phyloP scores from a whole-genome alignment of 2,113 vertebrate species.

The Picathartes gymnocephalus region DNA sequence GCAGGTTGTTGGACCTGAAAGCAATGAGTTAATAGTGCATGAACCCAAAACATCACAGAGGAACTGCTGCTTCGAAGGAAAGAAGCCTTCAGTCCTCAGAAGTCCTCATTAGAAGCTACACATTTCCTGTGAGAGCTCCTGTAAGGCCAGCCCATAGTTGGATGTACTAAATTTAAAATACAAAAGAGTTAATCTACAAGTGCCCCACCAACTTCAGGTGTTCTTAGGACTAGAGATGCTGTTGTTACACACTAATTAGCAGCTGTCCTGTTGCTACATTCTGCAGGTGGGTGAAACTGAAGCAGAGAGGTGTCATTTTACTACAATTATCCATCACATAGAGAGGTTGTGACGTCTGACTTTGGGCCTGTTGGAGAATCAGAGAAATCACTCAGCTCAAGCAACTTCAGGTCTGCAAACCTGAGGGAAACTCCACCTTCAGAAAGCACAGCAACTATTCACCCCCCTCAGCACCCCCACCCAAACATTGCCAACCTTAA shows the following conservation, averaged over 20 bases:
- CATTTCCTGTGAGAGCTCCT: not conserved
- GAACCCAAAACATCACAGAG: not conserved
- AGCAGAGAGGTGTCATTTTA: not conserved
- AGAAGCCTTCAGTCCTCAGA: not conserved
- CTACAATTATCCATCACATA: not conserved
- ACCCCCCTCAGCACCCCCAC: not conserved
- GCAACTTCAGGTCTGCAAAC: not conserved
- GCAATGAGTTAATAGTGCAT: not conserved
- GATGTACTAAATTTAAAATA: not conserved
- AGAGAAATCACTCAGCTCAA: not conserved
- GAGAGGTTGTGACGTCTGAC: not conserved
- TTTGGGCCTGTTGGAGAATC: not conserved
- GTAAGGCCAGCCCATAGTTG: not conserved
- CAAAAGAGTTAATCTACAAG: not conserved
- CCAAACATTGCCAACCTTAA: not conserved
- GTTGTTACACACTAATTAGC: not conserved
- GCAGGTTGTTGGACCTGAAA: not conserved
- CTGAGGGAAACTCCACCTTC: not conserved
- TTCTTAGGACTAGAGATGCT: not conserved
- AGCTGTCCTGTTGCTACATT: not conserved
- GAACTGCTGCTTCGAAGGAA: not conserved
- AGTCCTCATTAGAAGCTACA: not conserved
- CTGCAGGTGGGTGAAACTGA: conserved; percentile 3
- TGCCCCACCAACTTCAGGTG: not conserved
- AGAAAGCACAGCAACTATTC: not conserved